phyloP scores from a whole-genome alignment of 2,113 vertebrate genomes.

The Accipiter cooperii region DNA sequence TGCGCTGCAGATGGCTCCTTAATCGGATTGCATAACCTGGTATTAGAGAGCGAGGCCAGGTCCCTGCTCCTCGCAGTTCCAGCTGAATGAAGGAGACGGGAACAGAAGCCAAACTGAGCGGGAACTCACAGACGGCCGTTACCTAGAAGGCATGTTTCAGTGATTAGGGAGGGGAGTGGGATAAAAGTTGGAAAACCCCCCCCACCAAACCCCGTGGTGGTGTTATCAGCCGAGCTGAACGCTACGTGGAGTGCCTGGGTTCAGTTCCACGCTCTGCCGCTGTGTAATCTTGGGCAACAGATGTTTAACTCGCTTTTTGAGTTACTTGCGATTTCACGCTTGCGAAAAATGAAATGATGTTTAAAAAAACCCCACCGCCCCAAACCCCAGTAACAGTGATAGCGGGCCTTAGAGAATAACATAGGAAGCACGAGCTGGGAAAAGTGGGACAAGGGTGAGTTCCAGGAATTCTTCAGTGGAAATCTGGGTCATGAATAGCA shows the following conservation, averaged over 20 bases:
- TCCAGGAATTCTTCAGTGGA: slow-evolving; percentile 15
- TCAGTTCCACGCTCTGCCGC: background rate
- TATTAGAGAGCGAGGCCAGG: background rate
- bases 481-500: background rate
- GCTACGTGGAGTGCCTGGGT: background rate
- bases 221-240: background rate
- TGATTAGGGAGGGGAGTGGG: background rate
- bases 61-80: background rate
- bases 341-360: background rate
- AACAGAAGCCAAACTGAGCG: background rate
- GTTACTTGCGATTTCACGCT: background rate
- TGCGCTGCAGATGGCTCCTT: slow-evolving; percentile 43
- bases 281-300: background rate
- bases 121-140: background rate
- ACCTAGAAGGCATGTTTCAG: background rate
- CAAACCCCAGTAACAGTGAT: background rate
- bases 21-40: slow-evolving; percentile 34
- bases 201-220: rapidly evolving
- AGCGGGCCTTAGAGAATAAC: background rate
- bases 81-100: background rate
- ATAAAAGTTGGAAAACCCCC: background rate
- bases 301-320: background rate
- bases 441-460: background rate
- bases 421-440: background rate
- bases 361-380: background rate